These are phyloP conservation scores for Leptopilina myrica DNA, from an alignment of 2,888 invertebrate genomes.

Conservation along the genomic window DNA sequence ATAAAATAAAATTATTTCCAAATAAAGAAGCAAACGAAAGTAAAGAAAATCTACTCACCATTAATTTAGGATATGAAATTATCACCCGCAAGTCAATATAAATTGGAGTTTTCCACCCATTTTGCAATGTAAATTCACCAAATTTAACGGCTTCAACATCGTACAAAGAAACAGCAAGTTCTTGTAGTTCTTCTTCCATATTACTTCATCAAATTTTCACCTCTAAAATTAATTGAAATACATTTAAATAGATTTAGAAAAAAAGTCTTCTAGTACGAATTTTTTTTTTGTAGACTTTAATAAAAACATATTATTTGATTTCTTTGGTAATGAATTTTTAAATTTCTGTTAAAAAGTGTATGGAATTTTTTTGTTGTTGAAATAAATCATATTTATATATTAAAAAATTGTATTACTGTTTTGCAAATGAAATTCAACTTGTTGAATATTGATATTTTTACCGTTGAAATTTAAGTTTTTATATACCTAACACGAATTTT, in stretches of 20 bases:
- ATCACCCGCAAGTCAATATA: constrained; percentile 97
- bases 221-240: background rate
- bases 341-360: too few species aligned
- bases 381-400: too few species aligned
- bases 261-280: too few species aligned
- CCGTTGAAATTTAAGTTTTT: too few species aligned
- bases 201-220: constrained; percentile 6
- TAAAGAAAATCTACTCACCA: constrained; percentile 80
- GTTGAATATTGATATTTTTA: too few species aligned
- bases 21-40: background rate
- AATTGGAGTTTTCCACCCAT: constrained; percentile 93
- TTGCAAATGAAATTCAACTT: too few species aligned
- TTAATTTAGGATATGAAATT: constrained; percentile 91
- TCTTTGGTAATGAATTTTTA: too few species aligned
- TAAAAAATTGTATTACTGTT: too few species aligned
- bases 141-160: constrained; percentile 93
- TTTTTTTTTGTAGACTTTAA: too few species aligned
- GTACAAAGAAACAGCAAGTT: constrained; percentile 84
- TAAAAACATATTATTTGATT: too few species aligned
- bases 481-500: too few species aligned
- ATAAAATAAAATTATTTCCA: background rate
- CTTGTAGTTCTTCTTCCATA: constrained; percentile 74
- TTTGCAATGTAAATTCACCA: constrained; percentile 94
- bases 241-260: background rate
- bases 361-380: too few species aligned